Percentiles rank a stretch among this genome's conserved stretches.
Evolutionary conservation across 1,140 invertebrate species (phyloP).

Genomic region (Physella acuta): DNA sequence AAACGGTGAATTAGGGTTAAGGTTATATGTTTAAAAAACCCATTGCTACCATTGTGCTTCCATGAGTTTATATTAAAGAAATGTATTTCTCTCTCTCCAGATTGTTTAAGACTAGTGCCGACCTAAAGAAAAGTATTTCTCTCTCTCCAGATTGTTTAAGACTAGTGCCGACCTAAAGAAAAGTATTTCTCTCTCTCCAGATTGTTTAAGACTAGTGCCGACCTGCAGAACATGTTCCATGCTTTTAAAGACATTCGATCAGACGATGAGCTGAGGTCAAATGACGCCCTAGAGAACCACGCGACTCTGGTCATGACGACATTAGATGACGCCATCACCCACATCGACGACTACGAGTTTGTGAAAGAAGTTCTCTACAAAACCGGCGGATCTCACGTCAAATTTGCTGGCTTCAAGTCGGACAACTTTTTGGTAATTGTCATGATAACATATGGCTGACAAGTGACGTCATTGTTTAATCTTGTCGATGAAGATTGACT

Average conservation of each 20-base stretch:
- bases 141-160: constrained; percentile 44
- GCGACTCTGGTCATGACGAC: constrained; percentile 48
- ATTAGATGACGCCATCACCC: constrained; percentile 46
- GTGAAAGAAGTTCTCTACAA: constrained; percentile 33
- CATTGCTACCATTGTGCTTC: no score
- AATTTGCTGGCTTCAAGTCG: constrained; percentile 37
- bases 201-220: constrained; percentile 40
- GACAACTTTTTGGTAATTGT: constrained; percentile 43
- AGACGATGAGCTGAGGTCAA: constrained; percentile 42
- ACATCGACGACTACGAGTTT: constrained; percentile 45
- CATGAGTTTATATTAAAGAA: no score
- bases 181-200: constrained; percentile 35
- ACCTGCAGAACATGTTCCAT: constrained; percentile 41
- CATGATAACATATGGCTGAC: no score
- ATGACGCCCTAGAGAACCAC: constrained; percentile 45
- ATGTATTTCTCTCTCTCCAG: constrained; percentile 36
- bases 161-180: constrained; percentile 34
- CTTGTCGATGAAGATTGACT: no score
- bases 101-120: constrained; percentile 41
- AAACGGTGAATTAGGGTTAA: no score
- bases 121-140: no score
- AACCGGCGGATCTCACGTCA: constrained; percentile 37
- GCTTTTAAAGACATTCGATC: constrained; percentile 38
- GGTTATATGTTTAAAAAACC: no score
- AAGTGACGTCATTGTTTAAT: no score